Conservation (phyloP, 2,113 vertebrate genomes). For the Rhabdornis inornatus region DNA sequence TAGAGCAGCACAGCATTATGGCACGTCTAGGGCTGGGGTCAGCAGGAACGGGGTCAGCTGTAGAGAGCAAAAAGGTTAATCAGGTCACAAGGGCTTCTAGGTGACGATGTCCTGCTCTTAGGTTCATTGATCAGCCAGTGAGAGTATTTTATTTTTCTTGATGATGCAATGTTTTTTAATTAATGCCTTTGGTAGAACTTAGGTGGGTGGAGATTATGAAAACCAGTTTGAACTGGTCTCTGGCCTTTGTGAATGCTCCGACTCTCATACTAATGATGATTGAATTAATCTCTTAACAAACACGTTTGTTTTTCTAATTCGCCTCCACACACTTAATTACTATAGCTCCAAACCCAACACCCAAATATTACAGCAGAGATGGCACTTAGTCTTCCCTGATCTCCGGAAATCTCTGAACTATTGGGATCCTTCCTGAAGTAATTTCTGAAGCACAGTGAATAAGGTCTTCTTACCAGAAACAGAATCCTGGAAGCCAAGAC, state of each 20-base stretch:
- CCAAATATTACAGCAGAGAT: conserved; percentile 20
- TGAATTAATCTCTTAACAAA: conserved; percentile 66
- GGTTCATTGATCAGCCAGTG: conserved; percentile 57
- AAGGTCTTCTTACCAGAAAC: neutral
- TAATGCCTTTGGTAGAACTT: conserved; percentile 46
- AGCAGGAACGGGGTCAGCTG: neutral
- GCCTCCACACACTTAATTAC: conserved; percentile 51
- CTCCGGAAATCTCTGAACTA: neutral
- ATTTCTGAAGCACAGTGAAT: neutral
- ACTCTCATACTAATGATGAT: conserved; percentile 45
- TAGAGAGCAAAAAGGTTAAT: conserved; percentile 18
- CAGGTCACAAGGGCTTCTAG: conserved; percentile 43
- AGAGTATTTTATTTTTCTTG: conserved; percentile 39
- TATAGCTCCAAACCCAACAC: conserved; percentile 45
- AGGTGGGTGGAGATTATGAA: conserved; percentile 51
- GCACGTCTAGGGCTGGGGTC: neutral
- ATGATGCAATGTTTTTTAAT: conserved; percentile 44
- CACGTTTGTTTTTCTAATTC: conserved; percentile 64
- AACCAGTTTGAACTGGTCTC: conserved; percentile 53
- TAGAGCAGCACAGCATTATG: neutral
- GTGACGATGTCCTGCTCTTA: neutral
- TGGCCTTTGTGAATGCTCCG: conserved; percentile 35
- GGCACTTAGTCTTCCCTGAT: neutral
- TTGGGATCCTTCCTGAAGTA: neutral
- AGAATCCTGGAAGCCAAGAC: neutral